Evolutionary conservation across 2,888 invertebrate genomes (phyloP), one percentile per base, ranked within the genome.

Genomic region (Prosopocoilus inquinatus): DNA sequence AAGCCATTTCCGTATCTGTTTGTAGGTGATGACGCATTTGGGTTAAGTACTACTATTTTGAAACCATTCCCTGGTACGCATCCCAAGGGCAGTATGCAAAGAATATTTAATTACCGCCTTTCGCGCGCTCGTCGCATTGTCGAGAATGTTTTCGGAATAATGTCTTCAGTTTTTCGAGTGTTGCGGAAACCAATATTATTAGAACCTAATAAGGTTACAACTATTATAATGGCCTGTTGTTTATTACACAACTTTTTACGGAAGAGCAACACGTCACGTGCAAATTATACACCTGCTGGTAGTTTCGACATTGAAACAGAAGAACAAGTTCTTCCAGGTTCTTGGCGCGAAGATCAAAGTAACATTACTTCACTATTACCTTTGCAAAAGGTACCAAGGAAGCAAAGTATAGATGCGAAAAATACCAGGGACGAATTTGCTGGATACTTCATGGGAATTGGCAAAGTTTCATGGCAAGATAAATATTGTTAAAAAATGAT

Each of bases 141-240:
- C 2, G 60, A 61, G 58, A 63, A 63, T 51, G 57, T 51, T 28
- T 61, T 61, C 47, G 60, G 59, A 15, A 60, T 62, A 44, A 20
- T 51, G 34, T 16, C 60, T 32, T 34, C 45, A 12, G 50, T 56
- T 33, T 62, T 60, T 38, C 50, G 62, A 35, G 54, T 61, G 9
- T 41, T 61, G 3, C 16, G 55, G 43, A 48, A 43, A 35, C 60
- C 60, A 13, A 53, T 62, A 49, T n/a, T 58, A 34, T 33, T 61
- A 33, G 33, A 62, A 56, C 58, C 62, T 33, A 57, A 58, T 44
- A 58, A 54, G 16, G 61, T 53, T 32, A n/a, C n/a, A n/a, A n/a
- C 33, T 16, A 39, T 59, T 11, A 45, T 44, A 12, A 53, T 61
- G 55, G 16, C 59, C 12, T 34, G 12, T 39, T 50, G 43, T 9